Base-by-base conservation (phyloP, 2,113 vertebrate species). In the Laticauda colubrina region DNA sequence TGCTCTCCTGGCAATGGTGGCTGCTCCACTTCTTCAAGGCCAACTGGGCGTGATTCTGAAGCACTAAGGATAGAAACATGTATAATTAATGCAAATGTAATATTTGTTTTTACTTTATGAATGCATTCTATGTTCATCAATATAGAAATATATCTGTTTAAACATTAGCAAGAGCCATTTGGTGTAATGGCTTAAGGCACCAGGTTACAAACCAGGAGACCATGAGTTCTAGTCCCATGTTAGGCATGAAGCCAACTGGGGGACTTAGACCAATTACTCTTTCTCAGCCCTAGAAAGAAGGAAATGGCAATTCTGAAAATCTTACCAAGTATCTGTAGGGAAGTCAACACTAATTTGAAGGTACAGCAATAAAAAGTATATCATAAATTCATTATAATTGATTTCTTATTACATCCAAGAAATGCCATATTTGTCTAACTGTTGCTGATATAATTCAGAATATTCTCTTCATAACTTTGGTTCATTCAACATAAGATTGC, bases 1-100 rank as follows among this genome's bases (percentile, higher is more conserved):
- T 98, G 98, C 75, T 99, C 99, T 96, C 98, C 98, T 95, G 98
- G 96, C 61, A 98, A 93, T 0, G 98, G 97, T 0, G 98, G 98
- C 88, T 99, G 97, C 95, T 99, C 99, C 0, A 97, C 95, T 88
- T 99, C 99, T 59, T 99, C 99, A 96, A 99, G 96, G 93, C 98
- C 98, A 95, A 97, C 92, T 95, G 98, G 95, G 94, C 97, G 96
- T 87, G 97, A 96, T 96, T 99, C 99, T 95, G 98, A 96, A 95
- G 98, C 95, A 94, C 98, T 98, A 95, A 87, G 96, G 95, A 95
- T 90, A 94, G 45, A 96, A 94, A 95, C 15, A 93, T 89, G 1
- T 0, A 0, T 59, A 56, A 48, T 88, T 95, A 96, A 95, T 53
- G 53, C 54, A 89, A 57, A 57, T 91, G 14, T 94, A 24, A 24